Evolutionary conservation across 2,797 vertebrate species (phyloP), one percentile per base, ranked within the genome.

Genomic region (Geotrypetes seraphini): DNA sequence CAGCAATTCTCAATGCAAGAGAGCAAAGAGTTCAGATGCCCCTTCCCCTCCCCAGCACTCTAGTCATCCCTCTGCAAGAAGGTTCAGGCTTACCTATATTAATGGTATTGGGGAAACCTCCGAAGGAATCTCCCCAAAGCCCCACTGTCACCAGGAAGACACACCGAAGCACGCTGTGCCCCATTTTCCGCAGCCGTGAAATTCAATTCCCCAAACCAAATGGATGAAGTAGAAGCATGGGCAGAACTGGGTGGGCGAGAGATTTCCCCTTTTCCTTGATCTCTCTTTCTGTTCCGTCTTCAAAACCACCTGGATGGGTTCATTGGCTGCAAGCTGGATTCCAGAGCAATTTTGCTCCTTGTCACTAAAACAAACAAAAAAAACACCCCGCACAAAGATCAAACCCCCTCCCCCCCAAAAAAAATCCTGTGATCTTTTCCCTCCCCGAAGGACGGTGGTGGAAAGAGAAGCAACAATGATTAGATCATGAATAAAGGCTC

Each of bases 101-200:
- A 54, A 97, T 97, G 82, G 95, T 95, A 75, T 94, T 96, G 31
- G 95, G 95, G 66, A 98, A 94, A 55, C 87, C 95, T 34, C 84
- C 90, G 56, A 73, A 73, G 48, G 89, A 85, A 68, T 78, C 78
- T 52, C 85, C 87, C 62, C 84, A 79, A 66, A 96, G 80, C 86
- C 86, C 88, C 66, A 88, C 79, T 56, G 95, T 73, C 57, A 92
- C 60, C 66, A 91, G 71, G 77, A 75, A 44, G 34, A 90, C 58
- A 29, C 75, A 66, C 54, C 47, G 73, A 33, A 68, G 54, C 74
- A 71, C 55, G 69, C 71, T 78, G 50, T 84, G 91, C 85, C 89
- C 88, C 94, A 97, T 97, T 77, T 87, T 90, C 80, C 63, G 77
- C 79, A 73, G 79, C 75, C 67, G 69, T 53, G 65, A 68, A 69